Conservation (phyloP, 1,140 invertebrate genomes). For the Battus philenor region DNA sequence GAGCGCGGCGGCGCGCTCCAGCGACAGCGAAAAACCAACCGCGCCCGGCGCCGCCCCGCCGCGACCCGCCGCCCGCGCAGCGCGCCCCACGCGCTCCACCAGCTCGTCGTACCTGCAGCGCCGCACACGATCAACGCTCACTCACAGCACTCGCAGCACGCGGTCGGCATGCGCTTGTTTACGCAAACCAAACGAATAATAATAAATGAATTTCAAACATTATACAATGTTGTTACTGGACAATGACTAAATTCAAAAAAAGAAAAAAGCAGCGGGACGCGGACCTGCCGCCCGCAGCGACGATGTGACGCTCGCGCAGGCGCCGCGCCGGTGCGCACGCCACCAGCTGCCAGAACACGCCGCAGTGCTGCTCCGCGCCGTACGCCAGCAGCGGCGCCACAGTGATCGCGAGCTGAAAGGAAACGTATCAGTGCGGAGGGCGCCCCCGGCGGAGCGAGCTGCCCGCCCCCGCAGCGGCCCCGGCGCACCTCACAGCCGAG, state of each 20-base stretch:
- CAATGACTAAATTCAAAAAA: no score
- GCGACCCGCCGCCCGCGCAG: slow-evolving; percentile 25
- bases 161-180: not conserved
- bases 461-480: not conserved
- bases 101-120: slow-evolving; percentile 49
- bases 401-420: slow-evolving; percentile 42
- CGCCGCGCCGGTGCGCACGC: slow-evolving; percentile 30
- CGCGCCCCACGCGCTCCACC: slow-evolving; percentile 38
- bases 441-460: no score
- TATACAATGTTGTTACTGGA: no score
- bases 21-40: slow-evolving; percentile 22
- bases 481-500: slow-evolving; percentile 84
- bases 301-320: slow-evolving; percentile 39
- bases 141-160: slow-evolving; percentile 12
- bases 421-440: not conserved
- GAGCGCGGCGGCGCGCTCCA: slow-evolving; percentile 30
- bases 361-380: slow-evolving; percentile 53
- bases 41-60: slow-evolving; percentile 20
- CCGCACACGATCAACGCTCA: not conserved
- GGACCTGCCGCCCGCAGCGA: slow-evolving; percentile 58
- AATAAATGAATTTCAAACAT: no score
- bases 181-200: not conserved
- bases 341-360: slow-evolving; percentile 61
- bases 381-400: slow-evolving; percentile 55
- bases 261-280: no score